Conservation (phyloP, 2,113 vertebrate genomes). For the Stegastes partitus region DNA sequence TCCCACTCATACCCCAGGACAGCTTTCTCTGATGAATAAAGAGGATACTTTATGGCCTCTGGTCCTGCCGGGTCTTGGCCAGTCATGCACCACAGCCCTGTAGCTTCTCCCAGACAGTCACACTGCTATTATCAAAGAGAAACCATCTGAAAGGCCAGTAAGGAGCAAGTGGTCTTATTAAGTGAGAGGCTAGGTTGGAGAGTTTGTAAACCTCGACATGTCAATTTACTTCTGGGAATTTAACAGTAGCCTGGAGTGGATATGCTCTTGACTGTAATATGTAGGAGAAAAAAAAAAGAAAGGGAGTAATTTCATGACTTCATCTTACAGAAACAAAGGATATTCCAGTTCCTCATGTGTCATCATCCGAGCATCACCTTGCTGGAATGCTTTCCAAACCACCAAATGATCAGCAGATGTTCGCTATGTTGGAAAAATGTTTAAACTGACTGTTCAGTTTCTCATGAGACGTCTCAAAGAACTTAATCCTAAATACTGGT, state of each 20-base stretch:
- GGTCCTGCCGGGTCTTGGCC: conserved; percentile 41
- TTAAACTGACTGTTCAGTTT: conserved; percentile 25
- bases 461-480: conserved; percentile 6
- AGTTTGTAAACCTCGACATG: conserved; percentile 28
- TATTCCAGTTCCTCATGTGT: conserved; percentile 55
- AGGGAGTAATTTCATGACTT: conserved; percentile 55
- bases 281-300: not conserved
- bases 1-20: conserved; percentile 55
- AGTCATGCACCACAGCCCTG: conserved; percentile 33
- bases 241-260: conserved; percentile 32
- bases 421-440: conserved; percentile 35
- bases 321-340: conserved; percentile 50
- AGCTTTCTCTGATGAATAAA: conserved; percentile 65
- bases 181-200: conserved; percentile 35
- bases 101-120: conserved; percentile 53
- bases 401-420: conserved; percentile 70
- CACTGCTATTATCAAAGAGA: conserved; percentile 49
- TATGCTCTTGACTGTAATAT: conserved; percentile 20
- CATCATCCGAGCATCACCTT: conserved; percentile 69
- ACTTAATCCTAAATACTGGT: not conserved
- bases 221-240: conserved; percentile 27
- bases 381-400: conserved; percentile 63
- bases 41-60: conserved; percentile 57
- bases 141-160: conserved; percentile 27
- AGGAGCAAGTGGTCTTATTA: conserved; percentile 44